phyloP scores from a whole-genome alignment of 2,888 invertebrate species.

The Melieria crassipennis region DNA sequence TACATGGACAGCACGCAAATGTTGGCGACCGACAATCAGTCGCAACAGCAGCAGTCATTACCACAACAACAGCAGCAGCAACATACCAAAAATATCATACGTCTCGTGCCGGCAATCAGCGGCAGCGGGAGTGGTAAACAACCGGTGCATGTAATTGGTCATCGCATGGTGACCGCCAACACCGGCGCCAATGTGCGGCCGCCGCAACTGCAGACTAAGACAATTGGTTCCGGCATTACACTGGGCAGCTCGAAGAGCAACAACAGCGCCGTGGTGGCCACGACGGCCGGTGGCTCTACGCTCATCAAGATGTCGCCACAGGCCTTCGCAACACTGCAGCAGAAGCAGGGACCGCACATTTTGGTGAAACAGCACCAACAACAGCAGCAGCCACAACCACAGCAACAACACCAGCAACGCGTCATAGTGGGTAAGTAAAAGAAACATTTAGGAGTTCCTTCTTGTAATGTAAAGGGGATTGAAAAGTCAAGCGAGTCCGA shows the following conservation, averaged over 20 bases:
- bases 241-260: conserved; percentile 34
- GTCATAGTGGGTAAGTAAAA: conserved; percentile 55
- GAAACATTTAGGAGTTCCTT: too few relatives aligned
- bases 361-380: conserved; percentile 49
- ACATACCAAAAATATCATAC: conserved; percentile 42
- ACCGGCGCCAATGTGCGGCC: conserved; percentile 43
- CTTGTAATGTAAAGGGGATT: too few relatives aligned
- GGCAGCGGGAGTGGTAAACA: conserved; percentile 20
- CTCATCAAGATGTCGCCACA: conserved; percentile 62
- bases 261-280: conserved; percentile 4
- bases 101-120: conserved; percentile 37
- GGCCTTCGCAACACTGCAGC: conserved; percentile 60
- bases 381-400: conserved; percentile 44
- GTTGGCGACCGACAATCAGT: conserved; percentile 14
- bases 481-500: too few relatives aligned
- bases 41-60: conserved; percentile 28
- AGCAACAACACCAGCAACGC: conserved; percentile 51
- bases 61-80: conserved; percentile 36
- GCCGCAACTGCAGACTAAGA: conserved; percentile 44
- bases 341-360: conserved; percentile 59
- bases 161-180: conserved; percentile 49
- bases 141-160: conserved; percentile 49
- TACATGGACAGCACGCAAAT: conserved; percentile 25
- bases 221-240: conserved; percentile 42
- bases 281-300: conserved; percentile 45